Percentiles rank a stretch among this genome's conserved stretches.
phyloP scores from a whole-genome alignment of 2,797 vertebrate genomes.

The Prionace glauca region DNA sequence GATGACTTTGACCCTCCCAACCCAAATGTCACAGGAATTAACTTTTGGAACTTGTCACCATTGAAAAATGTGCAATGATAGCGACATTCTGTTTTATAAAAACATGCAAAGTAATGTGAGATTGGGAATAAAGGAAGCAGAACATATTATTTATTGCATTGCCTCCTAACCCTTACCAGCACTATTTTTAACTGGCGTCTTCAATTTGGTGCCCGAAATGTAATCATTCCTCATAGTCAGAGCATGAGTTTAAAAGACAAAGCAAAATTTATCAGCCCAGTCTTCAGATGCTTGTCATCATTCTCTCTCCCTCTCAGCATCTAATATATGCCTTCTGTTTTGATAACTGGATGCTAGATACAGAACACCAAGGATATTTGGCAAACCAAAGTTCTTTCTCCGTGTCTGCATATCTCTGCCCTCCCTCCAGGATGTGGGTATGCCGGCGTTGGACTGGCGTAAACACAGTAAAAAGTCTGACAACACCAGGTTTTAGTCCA shows the following conservation, averaged over 20 bases:
- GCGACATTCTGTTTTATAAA: neutral
- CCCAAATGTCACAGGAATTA: neutral
- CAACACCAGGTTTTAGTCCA: too few species aligned
- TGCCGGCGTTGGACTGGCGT: too few species aligned
- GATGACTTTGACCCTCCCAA: neutral
- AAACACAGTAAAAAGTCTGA: too few species aligned
- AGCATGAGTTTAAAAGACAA: neutral
- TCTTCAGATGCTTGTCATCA: neutral
- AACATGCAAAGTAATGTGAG: neutral
- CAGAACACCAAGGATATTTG: neutral
- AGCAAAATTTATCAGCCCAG: neutral
- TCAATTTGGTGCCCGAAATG: constrained; percentile 8
- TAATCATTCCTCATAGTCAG: neutral
- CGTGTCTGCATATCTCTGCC: neutral
- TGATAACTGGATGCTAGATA: neutral
- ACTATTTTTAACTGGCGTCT: neutral
- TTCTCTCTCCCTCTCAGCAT: neutral
- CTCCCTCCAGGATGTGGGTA: too few species aligned
- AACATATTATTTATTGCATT: neutral
- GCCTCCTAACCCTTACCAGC: neutral
- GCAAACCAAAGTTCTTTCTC: neutral
- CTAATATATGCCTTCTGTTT: neutral
- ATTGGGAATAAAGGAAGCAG: constrained; percentile 4
- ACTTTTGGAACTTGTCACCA: constrained; percentile 10
- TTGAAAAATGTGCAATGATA: neutral